Evolutionary conservation across 2,113 vertebrate genomes (phyloP).

Genomic region (Pteruthius melanotis): DNA sequence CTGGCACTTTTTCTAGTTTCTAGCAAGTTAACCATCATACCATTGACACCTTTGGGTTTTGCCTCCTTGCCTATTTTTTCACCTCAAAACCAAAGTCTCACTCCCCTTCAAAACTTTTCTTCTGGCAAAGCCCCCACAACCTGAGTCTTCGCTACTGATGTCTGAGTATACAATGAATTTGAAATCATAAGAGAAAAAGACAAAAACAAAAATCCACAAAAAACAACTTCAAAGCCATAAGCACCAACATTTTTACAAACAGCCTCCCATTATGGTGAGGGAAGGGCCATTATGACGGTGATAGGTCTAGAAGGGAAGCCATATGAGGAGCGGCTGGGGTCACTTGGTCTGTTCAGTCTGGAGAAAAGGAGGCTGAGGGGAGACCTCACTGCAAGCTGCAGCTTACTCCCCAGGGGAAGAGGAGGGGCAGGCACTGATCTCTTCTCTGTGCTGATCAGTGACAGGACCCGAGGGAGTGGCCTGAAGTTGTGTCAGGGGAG

Average conservation of each 20-base stretch:
- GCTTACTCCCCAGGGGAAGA: rapidly evolving
- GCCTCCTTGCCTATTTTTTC: background rate
- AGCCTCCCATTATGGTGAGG: background rate
- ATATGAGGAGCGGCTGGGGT: rapidly evolving
- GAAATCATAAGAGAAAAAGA: background rate
- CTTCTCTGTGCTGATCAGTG: background rate
- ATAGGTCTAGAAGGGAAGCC: background rate
- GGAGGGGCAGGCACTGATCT: background rate
- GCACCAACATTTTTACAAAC: background rate
- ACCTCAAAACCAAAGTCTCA: background rate
- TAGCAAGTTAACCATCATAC: rapidly evolving
- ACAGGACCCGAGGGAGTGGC: rapidly evolving
- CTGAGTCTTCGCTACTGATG: background rate
- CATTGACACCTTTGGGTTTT: background rate
- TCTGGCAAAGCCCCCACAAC: background rate
- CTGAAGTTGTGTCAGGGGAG: background rate
- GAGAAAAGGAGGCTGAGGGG: background rate
- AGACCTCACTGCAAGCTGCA: background rate
- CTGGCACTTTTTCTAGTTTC: background rate
- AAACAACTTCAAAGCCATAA: background rate
- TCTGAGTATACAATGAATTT: background rate
- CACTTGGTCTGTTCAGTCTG: background rate
- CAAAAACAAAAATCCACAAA: too few species aligned
- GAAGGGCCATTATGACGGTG: background rate
- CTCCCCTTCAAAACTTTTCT: background rate